Conservation (phyloP, 1,140 invertebrate genomes). For the Harpegnathos saltator region DNA sequence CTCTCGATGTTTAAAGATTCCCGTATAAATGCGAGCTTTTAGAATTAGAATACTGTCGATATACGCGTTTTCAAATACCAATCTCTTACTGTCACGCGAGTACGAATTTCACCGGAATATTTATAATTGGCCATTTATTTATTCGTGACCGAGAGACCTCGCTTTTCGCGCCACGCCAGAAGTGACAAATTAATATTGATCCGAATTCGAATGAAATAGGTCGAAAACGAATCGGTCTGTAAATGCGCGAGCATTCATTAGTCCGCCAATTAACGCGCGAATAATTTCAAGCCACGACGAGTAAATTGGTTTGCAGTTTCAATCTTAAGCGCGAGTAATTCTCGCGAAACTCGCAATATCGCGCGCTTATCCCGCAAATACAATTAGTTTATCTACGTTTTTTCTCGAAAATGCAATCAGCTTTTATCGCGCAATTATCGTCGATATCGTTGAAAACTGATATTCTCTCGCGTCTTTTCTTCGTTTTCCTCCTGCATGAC, state of each 20-base stretch:
- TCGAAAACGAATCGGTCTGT: conserved; percentile 52
- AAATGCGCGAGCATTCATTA: conserved; percentile 68
- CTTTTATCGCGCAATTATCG: neutral
- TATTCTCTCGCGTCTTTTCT: neutral
- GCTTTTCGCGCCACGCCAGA: conserved; percentile 16
- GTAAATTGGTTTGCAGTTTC: conserved; percentile 73
- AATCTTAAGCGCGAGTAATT: conserved; percentile 63
- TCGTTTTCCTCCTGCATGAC: too few relatives aligned
- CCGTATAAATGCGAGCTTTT: neutral
- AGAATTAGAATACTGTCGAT: neutral
- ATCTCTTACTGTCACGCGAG: neutral
- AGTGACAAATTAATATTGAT: conserved; percentile 39
- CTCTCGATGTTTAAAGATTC: too few relatives aligned
- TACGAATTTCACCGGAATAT: neutral
- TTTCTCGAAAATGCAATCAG: neutral
- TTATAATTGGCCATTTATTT: conserved; percentile 5
- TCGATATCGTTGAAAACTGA: neutral
- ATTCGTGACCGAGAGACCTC: neutral
- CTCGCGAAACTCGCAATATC: conserved; percentile 2
- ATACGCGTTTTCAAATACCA: neutral
- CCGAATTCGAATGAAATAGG: conserved; percentile 17
- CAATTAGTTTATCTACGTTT: conserved; percentile 31
- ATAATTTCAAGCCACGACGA: conserved; percentile 67
- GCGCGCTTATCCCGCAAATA: neutral
- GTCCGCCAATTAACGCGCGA: conserved; percentile 68